phyloP scores from a whole-genome alignment of 2,113 vertebrate species.

The Phyllostomus discolor region DNA sequence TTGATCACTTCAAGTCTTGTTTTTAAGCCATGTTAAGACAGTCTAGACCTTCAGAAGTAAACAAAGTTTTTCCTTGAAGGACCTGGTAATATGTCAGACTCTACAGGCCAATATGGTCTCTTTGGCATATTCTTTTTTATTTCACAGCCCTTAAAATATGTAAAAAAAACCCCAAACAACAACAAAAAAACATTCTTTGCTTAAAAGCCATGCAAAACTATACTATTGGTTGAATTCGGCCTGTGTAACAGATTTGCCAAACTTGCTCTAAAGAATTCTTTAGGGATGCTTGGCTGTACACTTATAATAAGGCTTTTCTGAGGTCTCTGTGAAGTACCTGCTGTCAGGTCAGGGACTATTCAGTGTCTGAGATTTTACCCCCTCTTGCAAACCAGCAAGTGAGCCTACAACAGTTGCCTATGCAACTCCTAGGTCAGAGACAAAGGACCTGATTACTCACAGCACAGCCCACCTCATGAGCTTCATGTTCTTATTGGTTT shows the following conservation, averaged over 20 bases:
- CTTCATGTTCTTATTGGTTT: background rate
- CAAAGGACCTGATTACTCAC: background rate
- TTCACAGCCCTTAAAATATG: background rate
- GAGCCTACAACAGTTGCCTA: background rate
- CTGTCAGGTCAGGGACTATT: background rate
- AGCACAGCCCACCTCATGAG: background rate
- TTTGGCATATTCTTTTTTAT: background rate
- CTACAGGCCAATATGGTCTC: background rate
- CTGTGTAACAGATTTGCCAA: background rate
- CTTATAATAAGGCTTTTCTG: background rate
- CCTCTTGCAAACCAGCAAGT: background rate
- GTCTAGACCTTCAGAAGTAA: background rate
- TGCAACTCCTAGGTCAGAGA: background rate
- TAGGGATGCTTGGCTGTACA: background rate
- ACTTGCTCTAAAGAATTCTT: background rate
- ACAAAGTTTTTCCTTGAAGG: background rate
- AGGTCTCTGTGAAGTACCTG: background rate
- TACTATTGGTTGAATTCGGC: background rate
- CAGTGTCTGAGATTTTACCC: background rate
- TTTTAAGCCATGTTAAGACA: slow-evolving; percentile 28
- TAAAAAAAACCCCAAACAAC: background rate
- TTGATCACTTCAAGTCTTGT: slow-evolving; percentile 4
- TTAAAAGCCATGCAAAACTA: background rate
- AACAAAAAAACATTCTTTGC: background rate
- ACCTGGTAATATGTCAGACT: background rate